Percentiles rank a stretch among this genome's conserved stretches.
Conservation (phyloP, 2,797 vertebrate species). For the Lemur catta region DNA sequence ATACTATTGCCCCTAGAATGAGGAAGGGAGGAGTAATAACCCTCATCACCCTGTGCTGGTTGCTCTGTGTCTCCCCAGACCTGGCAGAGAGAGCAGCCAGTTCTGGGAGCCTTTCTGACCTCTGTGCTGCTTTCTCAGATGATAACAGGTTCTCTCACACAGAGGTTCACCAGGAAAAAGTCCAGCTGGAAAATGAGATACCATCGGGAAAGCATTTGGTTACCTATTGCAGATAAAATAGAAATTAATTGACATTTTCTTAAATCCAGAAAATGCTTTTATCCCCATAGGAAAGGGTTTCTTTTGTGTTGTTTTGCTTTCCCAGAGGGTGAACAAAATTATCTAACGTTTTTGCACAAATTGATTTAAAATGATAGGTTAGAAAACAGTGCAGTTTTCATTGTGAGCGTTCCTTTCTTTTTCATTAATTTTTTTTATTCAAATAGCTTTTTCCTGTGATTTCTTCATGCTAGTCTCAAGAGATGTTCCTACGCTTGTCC, state of each 20-base stretch:
- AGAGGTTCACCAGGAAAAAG: not conserved
- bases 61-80: not conserved
- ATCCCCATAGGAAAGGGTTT: not conserved
- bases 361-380: not conserved
- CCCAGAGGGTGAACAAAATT: not conserved
- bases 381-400: not conserved
- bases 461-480: not conserved
- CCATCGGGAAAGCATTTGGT: not conserved
- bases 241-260: not conserved
- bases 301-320: not conserved
- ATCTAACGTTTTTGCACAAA: not conserved
- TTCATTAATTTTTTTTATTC: not conserved
- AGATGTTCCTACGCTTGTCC: not conserved
- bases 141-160: not conserved
- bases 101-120: not conserved
- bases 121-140: not conserved
- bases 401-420: not conserved
- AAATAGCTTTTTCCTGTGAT: not conserved
- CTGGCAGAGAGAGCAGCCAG: fast-evolving
- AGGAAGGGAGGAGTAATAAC: not conserved
- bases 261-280: not conserved
- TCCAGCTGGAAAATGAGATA: not conserved
- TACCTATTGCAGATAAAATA: not conserved
- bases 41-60: not conserved
- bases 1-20: fast-evolving